Evolutionary conservation across 1,140 invertebrate genomes (phyloP).

Genomic region (Bombus consobrinus): DNA sequence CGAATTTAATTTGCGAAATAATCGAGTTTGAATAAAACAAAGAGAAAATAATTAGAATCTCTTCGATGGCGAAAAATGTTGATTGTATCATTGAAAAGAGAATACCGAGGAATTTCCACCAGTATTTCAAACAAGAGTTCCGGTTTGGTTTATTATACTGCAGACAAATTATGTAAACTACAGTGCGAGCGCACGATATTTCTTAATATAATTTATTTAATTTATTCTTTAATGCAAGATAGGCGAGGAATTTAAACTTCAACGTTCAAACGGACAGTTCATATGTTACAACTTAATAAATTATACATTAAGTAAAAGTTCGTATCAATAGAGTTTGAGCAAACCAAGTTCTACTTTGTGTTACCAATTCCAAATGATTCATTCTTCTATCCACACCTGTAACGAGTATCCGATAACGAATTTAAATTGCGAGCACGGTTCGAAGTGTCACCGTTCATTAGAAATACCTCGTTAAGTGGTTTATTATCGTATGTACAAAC

Average conservation of each 20-base stretch:
- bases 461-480: slow-evolving; percentile 23
- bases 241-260: no score
- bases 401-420: not conserved
- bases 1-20: no score
- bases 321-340: not conserved
- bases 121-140: no score
- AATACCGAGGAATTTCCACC: no score
- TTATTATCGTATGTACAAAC: not conserved
- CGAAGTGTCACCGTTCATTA: slow-evolving; percentile 17
- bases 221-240: no score
- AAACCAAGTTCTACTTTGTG: not conserved
- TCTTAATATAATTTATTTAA: no score
- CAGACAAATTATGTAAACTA: no score
- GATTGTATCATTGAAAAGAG: no score
- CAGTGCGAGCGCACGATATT: no score
- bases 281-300: not conserved
- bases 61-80: no score
- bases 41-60: not conserved
- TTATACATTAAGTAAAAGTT: not conserved
- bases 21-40: not conserved
- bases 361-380: not conserved
- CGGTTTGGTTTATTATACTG: no score
- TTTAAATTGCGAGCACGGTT: not conserved
- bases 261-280: no score
- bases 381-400: not conserved